Evolutionary conservation across 2,888 invertebrate species (phyloP), one percentile per base, ranked within the genome.

Genomic region (Malachius bipustulatus): DNA sequence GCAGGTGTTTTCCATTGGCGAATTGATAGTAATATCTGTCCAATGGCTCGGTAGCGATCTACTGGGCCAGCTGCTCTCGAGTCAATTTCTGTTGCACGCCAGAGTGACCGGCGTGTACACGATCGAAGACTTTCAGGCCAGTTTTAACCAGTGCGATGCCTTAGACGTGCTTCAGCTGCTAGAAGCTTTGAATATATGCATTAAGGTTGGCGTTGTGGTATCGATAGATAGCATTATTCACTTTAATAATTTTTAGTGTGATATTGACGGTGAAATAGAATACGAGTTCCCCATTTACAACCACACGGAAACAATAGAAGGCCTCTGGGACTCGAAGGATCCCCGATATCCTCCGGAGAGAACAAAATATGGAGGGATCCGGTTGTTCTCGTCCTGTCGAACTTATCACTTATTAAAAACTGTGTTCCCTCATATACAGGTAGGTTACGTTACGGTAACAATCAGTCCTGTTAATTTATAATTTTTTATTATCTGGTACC

Each of bases 281-380:
- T 82, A 76, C 55, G 82, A 83, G 60, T 80, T 83, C 52, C 81
- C 82, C 0, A 74, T 77, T 48, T 74, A 79, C 52, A 74, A 74
- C 54, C 66, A 75, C 42, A 69, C 73, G 3, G 77, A 78, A 56
- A 71, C 74, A 3, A 55, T 77, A 13, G 70, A 70, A 16, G 77
- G 77, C n/a, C 59, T 79, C 15, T 79, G 78, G 78, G 74, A 76
- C 50, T 63, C 69, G 19, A 64, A 66, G 46, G 69, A 71, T 54
- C 61, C 66, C 3, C 59, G 69, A 26, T 67, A 67, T 45, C 51
- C 60, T 26, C 52, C 56, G 3, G 53, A 56, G 1, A 57, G 63
- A 16, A 62, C 67, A 6, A 67, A 72, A 30, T 80, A 80, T 51
- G 75, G 74, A 9, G 80, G 79, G n/a, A 59, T 77, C 24, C 61